Conservation (phyloP, 1,140 invertebrate genomes). For the Capitella teleta region DNA sequence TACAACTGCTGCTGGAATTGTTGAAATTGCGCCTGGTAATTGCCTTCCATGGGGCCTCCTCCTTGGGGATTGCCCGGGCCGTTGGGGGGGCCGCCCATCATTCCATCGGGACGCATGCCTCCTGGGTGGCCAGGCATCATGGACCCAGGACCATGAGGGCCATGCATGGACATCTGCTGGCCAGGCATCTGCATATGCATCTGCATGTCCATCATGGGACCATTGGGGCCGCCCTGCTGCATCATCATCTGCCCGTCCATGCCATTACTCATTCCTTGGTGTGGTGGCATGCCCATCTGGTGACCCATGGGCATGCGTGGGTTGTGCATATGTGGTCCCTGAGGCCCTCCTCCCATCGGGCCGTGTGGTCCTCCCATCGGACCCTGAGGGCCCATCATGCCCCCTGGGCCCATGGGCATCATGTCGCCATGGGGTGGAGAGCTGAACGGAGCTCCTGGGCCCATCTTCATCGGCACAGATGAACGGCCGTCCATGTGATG, state of each 20-base stretch:
- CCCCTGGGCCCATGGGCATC: slow-evolving; percentile 10
- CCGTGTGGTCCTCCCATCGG: no score
- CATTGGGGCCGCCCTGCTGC: no score
- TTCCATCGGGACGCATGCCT: slow-evolving; percentile 21
- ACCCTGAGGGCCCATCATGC: slow-evolving; percentile 20
- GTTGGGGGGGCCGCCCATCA: slow-evolving; percentile 2
- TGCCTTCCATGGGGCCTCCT: not conserved
- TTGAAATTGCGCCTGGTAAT: slow-evolving; percentile 25
- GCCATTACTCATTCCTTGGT: no score
- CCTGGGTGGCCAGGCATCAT: slow-evolving; percentile 18
- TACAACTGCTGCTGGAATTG: slow-evolving; percentile 38
- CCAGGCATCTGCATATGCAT: slow-evolving; percentile 16
- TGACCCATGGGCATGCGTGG: no score
- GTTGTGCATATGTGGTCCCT: no score
- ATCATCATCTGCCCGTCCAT: no score
- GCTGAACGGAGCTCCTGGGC: slow-evolving; percentile 13
- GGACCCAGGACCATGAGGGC: slow-evolving; percentile 36
- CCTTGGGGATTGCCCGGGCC: not conserved
- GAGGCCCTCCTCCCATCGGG: no score
- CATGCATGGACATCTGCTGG: slow-evolving; percentile 8
- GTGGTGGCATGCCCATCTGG: no score
- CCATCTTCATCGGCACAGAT: slow-evolving; percentile 29
- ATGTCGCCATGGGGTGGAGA: not conserved
- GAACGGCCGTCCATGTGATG: no score
- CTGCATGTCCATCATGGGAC: no score